Conservation (phyloP, 2,888 invertebrate genomes). For the Panopea generosa region DNA sequence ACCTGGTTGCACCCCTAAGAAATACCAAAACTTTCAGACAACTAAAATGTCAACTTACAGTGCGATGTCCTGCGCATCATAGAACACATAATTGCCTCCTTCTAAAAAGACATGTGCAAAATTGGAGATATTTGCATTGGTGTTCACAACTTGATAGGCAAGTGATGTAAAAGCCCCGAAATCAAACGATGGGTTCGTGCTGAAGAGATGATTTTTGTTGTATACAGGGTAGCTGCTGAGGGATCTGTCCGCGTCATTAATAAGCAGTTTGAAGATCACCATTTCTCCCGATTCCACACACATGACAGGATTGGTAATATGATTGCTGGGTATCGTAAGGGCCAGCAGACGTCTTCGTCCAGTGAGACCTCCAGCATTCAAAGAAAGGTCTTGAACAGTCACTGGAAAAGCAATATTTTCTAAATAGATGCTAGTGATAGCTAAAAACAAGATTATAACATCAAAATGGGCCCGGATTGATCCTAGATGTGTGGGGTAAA, state of each 20-base stretch:
- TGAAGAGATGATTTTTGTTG: slow-evolving; percentile 81
- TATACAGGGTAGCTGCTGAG: slow-evolving; percentile 82
- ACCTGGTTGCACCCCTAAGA: no score
- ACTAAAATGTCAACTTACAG: slow-evolving; percentile 74
- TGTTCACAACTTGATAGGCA: slow-evolving; percentile 77
- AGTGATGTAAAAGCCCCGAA: slow-evolving; percentile 82
- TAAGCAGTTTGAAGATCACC: slow-evolving; percentile 80
- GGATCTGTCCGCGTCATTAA: slow-evolving; percentile 76
- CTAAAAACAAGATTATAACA: no score
- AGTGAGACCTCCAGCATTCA: slow-evolving; percentile 1
- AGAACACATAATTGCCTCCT: slow-evolving; percentile 83
- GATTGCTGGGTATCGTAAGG: slow-evolving; percentile 71
- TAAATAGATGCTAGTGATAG: no score
- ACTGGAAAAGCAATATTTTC: slow-evolving; percentile 33
- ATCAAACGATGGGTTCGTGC: slow-evolving; percentile 82
- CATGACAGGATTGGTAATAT: slow-evolving; percentile 80
- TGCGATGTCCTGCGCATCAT: slow-evolving; percentile 75
- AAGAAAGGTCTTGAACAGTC: slow-evolving; percentile 45
- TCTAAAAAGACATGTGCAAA: slow-evolving; percentile 81
- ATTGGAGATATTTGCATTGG: slow-evolving; percentile 80
- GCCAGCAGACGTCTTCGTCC: slow-evolving; percentile 74
- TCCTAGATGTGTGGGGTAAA: no score
- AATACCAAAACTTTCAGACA: no score
- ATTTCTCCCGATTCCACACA: slow-evolving; percentile 81
- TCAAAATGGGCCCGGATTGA: no score